These are phyloP conservation scores for Lasioglossum lativentre DNA, from an alignment of 2,888 invertebrate genomes.

Conservation along the genomic window DNA sequence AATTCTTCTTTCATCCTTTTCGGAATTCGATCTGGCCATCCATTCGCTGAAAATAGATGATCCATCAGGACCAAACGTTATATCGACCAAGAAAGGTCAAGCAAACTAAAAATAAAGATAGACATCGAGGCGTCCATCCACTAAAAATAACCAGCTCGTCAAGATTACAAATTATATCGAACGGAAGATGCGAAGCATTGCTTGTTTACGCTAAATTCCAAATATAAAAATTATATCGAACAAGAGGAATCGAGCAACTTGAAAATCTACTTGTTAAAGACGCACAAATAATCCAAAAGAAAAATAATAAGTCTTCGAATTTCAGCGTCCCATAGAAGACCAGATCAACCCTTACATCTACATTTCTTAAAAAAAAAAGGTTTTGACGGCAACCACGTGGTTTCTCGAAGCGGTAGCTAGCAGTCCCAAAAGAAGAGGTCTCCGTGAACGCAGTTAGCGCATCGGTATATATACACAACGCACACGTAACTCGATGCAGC, in stretches of 20 bases:
- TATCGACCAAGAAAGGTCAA: too few relatives aligned
- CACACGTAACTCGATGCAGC: neutral
- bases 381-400: neutral
- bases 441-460: neutral
- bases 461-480: slow-evolving; percentile 8
- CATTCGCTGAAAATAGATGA: neutral
- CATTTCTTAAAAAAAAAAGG: neutral
- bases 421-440: neutral
- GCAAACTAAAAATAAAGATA: too few relatives aligned
- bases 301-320: too few relatives aligned
- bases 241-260: too few relatives aligned
- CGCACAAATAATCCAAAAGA: too few relatives aligned
- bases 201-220: neutral
- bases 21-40: neutral
- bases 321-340: too few relatives aligned
- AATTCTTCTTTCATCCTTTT: neutral
- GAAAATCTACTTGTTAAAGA: too few relatives aligned
- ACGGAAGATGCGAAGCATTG: neutral
- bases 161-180: neutral
- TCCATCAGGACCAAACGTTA: neutral
- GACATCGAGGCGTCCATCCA: neutral
- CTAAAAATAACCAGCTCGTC: neutral
- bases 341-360: too few relatives aligned
- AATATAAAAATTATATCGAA: neutral
- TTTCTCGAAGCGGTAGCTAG: neutral